A percentile compares a stretch with the other conserved stretches of the same genome.
Conservation (phyloP, 2,113 vertebrate species). For the Poeciliopsis turrubarensis region DNA sequence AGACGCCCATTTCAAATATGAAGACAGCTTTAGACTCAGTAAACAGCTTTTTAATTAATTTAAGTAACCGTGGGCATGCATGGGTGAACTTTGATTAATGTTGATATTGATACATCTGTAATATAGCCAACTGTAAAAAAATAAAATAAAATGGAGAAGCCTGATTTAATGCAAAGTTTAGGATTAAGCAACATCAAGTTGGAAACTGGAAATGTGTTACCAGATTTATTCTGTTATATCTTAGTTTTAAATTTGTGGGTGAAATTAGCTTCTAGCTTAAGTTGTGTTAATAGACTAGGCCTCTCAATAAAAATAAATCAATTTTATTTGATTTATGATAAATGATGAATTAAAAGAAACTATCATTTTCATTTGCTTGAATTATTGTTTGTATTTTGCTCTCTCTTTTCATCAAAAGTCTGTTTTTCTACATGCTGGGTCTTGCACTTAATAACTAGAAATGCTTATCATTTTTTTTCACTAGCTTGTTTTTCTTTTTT, state of each 20-base stretch:
- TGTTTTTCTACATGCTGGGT: neutral
- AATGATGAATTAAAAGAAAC: too few relatives aligned
- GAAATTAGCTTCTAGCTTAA: too few relatives aligned
- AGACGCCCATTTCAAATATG: neutral
- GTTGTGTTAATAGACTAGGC: too few relatives aligned
- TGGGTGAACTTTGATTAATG: neutral
- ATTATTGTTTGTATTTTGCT: too few relatives aligned
- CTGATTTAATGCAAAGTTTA: neutral
- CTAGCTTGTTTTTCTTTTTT: too few relatives aligned
- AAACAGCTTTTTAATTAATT: neutral
- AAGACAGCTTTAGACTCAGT: neutral
- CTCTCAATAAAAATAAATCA: too few relatives aligned
- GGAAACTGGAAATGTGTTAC: neutral
- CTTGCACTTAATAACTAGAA: neutral
- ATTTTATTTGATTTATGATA: too few relatives aligned
- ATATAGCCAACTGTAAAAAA: neutral
- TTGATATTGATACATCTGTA: neutral
- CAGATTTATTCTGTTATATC: too few relatives aligned
- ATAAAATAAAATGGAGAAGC: neutral
- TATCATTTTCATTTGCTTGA: too few relatives aligned
- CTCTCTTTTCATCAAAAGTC: neutral
- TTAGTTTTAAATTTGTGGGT: too few relatives aligned
- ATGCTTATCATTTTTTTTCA: neutral
- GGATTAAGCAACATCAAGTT: neutral
- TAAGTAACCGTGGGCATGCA: neutral